Evolutionary conservation across 2,113 vertebrate species (phyloP).

Genomic region (Indri indri): DNA sequence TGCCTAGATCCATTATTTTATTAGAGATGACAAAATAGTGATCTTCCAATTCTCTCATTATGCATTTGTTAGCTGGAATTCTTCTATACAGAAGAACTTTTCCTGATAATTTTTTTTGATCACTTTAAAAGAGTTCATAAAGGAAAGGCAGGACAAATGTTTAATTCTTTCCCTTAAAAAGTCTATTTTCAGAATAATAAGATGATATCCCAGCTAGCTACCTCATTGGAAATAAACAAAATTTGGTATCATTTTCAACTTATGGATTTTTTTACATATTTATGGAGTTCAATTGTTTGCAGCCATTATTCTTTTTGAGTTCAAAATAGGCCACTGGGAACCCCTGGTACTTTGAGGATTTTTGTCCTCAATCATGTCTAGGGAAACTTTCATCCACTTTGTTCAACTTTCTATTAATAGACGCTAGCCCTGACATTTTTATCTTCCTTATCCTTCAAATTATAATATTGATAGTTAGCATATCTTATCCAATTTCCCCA

Average conservation of each 20-base stretch:
- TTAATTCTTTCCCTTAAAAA: background rate
- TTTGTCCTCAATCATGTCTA: background rate
- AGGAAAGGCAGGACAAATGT: background rate
- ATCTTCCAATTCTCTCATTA: background rate
- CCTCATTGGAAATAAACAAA: background rate
- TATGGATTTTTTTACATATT: conserved; percentile 5
- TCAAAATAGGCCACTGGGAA: background rate
- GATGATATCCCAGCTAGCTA: background rate
- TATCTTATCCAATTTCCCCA: background rate
- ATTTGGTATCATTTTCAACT: background rate
- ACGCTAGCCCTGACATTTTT: background rate
- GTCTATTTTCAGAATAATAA: background rate
- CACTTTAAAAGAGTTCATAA: background rate
- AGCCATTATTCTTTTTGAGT: background rate
- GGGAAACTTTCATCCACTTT: background rate
- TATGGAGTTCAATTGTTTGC: background rate
- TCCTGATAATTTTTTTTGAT: background rate
- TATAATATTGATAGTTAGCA: background rate
- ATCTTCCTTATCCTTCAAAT: background rate
- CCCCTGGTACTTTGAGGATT: background rate
- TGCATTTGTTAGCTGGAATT: background rate
- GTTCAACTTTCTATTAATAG: background rate
- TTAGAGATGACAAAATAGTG: background rate
- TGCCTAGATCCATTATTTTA: background rate
- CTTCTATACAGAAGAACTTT: background rate